Percentiles rank a stretch among this genome's conserved stretches.
These are phyloP conservation scores for Drosophila monieri DNA, from an alignment of 2,888 invertebrate genomes.

Conservation along the genomic window DNA sequence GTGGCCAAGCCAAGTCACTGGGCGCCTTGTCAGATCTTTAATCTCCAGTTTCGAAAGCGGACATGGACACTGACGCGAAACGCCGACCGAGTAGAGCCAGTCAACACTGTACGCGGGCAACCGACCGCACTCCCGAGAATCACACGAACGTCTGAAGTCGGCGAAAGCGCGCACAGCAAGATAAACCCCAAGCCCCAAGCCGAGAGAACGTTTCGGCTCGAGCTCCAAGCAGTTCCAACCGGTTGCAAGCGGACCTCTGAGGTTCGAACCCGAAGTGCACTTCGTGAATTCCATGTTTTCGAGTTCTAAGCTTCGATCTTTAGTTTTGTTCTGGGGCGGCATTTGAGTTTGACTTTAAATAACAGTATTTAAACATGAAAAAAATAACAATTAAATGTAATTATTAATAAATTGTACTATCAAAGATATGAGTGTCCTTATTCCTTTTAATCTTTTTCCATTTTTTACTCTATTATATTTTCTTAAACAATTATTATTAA, in stretches of 20 bases:
- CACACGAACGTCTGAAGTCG: constrained; percentile 76
- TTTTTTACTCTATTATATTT: too few species aligned
- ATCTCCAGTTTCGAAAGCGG: constrained; percentile 12
- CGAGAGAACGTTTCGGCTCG: constrained; percentile 56
- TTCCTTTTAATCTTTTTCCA: neutral
- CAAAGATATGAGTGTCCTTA: neutral
- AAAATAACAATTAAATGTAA: too few species aligned
- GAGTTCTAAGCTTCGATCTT: constrained; percentile 50
- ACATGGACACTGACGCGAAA: neutral
- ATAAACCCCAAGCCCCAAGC: constrained; percentile 67
- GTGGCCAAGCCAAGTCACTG: constrained; percentile 12
- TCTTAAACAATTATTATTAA: neutral
- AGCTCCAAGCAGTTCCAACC: constrained; percentile 37
- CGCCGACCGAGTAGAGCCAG: constrained; percentile 11
- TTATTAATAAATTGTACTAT: too few species aligned
- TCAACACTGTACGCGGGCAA: constrained; percentile 2
- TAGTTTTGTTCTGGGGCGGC: neutral
- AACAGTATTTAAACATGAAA: neutral
- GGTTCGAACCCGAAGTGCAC: constrained; percentile 11
- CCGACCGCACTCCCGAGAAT: constrained; percentile 56
- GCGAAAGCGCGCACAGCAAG: constrained; percentile 60
- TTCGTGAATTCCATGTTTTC: constrained; percentile 68
- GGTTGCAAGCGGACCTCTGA: constrained; percentile 49
- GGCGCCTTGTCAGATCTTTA: constrained; percentile 9
- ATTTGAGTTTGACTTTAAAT: neutral